Base-by-base conservation (phyloP, 2,113 vertebrate species). In the Dasyornis broadbenti region DNA sequence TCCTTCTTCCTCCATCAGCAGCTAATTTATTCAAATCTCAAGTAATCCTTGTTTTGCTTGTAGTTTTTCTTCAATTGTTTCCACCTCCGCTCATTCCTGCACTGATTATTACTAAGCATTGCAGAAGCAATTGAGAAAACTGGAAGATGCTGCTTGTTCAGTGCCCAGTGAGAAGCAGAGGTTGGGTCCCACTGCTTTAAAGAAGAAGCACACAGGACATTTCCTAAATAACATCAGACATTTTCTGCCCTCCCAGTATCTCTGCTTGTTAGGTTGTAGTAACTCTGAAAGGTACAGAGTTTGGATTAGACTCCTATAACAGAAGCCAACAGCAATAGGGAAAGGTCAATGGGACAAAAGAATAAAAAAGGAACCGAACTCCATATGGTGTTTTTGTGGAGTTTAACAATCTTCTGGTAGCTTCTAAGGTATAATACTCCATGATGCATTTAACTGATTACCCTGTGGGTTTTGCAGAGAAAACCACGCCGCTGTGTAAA, bases 11-110 rank as follows among this genome's bases (percentile, higher is more conserved):
- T 95, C 70, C 63, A 52, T 40, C 4, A 14, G 64, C 40, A 76
- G 80, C 33, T 78, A 37, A 89, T 96, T 94, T 97, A 89, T 95
- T 93, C 42, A 54, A 83, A 71, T 59, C 59, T 72, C 64, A 85
- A 88, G 28, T 81, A 70, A 84, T 22, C 17, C n/a, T 66, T 90
- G n/a, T 63, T 95, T 84, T 89, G n/a, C 44, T 80, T 69, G 44
- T 59, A 79, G 31, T 61, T 95, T 80, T 17, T 76, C 23, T 85
- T 92, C 44, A 35, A 44, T 47, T 84, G 30, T 92, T 87, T 83
- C 65, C 49, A 85, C 52, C 35, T 81, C 8, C 33, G 89, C 65
- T 93, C 68, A 35, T 90, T n/a, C 40, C 42, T 83, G 13, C 11
- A 16, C 22, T 63, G 60, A 47, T 84, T 91, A 64, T 78, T 64